Evolutionary conservation across 2,113 vertebrate species (phyloP).

Genomic region (Tympanuchus pallidicinctus): DNA sequence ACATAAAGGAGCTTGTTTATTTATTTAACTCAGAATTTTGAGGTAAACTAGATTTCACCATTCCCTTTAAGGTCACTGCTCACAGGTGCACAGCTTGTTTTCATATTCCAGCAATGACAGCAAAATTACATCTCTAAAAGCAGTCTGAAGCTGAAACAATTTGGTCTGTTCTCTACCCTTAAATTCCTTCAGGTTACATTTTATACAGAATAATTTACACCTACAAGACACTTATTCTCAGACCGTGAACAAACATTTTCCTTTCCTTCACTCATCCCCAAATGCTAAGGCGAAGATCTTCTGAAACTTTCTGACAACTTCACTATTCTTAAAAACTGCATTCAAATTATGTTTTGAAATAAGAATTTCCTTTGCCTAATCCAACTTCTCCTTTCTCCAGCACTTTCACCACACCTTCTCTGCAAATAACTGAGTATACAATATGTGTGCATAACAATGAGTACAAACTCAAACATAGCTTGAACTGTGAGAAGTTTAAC

Average conservation of each 20-base stretch:
- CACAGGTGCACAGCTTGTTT: neutral
- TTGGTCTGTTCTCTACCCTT: neutral
- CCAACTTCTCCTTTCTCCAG: slow-evolving; percentile 15
- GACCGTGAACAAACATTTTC: neutral
- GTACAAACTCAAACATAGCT: neutral
- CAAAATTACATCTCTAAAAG: neutral
- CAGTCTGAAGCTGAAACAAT: neutral
- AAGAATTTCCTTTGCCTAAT: slow-evolving; percentile 4
- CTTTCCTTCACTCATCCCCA: neutral
- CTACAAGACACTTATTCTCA: neutral
- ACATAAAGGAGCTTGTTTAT: neutral
- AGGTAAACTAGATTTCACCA: neutral
- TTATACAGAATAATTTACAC: neutral
- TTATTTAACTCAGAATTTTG: neutral
- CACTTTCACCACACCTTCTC: slow-evolving; percentile 41
- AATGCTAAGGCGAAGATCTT: neutral
- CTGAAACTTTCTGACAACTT: neutral
- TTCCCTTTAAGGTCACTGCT: neutral
- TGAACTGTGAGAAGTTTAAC: slow-evolving; percentile 12
- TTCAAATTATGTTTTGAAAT: slow-evolving; percentile 19
- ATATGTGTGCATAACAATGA: neutral
- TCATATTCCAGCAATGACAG: neutral
- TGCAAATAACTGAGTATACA: slow-evolving; percentile 14
- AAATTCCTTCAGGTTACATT: neutral
- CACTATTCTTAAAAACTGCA: neutral